These are phyloP conservation scores for Stenodera caucasica DNA, from an alignment of 2,888 invertebrate species.

Conservation along the genomic window DNA sequence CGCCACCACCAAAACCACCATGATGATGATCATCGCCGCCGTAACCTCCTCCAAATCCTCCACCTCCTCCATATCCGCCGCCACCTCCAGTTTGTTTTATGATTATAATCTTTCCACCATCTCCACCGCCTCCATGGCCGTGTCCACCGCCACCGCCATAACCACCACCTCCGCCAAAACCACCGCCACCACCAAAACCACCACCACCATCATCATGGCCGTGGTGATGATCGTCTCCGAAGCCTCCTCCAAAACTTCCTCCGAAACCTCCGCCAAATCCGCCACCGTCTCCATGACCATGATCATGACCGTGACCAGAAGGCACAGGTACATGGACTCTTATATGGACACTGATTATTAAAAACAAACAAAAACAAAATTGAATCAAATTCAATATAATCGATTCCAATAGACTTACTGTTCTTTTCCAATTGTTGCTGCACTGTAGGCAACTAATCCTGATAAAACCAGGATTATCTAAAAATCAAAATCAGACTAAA, in stretches of 20 bases:
- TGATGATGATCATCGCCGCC: constrained; percentile 2
- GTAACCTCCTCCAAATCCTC: constrained; percentile 18
- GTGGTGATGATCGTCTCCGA: not conserved
- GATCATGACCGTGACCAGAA: constrained; percentile 36
- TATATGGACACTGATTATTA: constrained; percentile 20
- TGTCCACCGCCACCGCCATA: constrained; percentile 13
- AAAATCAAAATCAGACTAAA: constrained; percentile 11
- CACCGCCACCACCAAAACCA: constrained; percentile 2
- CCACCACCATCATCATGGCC: not conserved
- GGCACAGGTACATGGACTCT: constrained; percentile 21
- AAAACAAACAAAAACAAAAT: not conserved
- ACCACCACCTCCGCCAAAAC: constrained; percentile 20
- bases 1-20: constrained; percentile 23
- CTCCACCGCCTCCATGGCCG: constrained; percentile 12
- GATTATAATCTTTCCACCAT: constrained; percentile 17
- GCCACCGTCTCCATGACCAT: constrained; percentile 38
- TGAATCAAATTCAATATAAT: not conserved
- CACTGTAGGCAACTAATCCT: constrained; percentile 23
- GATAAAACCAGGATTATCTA: constrained; percentile 19
- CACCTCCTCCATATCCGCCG: constrained; percentile 21
- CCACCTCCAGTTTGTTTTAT: constrained; percentile 22
- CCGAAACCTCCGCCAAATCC: not conserved
- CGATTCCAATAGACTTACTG: constrained; percentile 16
- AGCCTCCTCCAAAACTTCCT: not conserved
- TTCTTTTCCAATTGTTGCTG: constrained; percentile 26